Conservation (phyloP, 1,140 invertebrate genomes). For the Musca vetustissima region DNA sequence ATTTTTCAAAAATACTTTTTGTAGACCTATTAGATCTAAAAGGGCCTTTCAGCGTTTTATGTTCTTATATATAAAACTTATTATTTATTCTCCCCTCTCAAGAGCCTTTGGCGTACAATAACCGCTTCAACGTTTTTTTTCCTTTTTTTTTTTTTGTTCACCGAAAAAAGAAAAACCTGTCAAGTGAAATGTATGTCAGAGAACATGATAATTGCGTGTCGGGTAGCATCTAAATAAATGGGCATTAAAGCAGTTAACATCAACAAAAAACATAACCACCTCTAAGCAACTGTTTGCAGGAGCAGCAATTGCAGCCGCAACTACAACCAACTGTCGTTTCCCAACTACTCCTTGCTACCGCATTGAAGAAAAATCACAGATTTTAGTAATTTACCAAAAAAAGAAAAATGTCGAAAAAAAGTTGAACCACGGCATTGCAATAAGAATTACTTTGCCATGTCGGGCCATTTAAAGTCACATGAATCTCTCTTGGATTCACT, state of each 20-base stretch:
- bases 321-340: background rate
- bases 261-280: slow-evolving; percentile 8
- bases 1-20: too few relatives aligned
- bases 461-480: too few relatives aligned
- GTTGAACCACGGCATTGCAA: background rate
- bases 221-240: slow-evolving; percentile 12
- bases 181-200: slow-evolving; percentile 18
- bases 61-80: too few relatives aligned
- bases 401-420: background rate
- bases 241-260: slow-evolving; percentile 22
- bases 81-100: too few relatives aligned
- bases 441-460: too few relatives aligned
- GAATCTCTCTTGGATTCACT: too few relatives aligned
- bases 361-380: slow-evolving; percentile 10
- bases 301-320: background rate
- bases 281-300: background rate
- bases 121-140: too few relatives aligned
- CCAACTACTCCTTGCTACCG: too few relatives aligned
- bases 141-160: too few relatives aligned
- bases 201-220: slow-evolving; percentile 23
- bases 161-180: slow-evolving; percentile 3
- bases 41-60: too few relatives aligned
- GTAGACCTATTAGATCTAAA: too few relatives aligned
- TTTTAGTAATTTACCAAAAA: slow-evolving; percentile 15
- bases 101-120: too few relatives aligned